A percentile compares a stretch with the other conserved stretches of the same genome.
Evolutionary conservation across 1,140 invertebrate species (phyloP).

Genomic region (Tyrophagus putrescentiae): DNA sequence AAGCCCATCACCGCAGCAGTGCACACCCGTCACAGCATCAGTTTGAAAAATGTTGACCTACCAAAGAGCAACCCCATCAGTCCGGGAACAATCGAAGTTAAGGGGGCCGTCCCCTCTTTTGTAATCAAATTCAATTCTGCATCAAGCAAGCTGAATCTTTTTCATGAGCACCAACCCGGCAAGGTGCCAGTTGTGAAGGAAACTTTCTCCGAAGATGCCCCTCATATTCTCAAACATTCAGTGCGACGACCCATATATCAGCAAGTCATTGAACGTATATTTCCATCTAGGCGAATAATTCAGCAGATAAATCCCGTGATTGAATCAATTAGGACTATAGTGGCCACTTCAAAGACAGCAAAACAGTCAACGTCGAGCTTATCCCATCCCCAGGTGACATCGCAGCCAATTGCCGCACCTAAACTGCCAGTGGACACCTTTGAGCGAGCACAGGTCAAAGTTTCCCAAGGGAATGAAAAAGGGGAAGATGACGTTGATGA

Average conservation of each 20-base stretch:
- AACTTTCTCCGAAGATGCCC: slow-evolving; percentile 19
- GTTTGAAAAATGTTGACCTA: slow-evolving; percentile 16
- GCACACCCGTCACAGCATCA: slow-evolving; percentile 4
- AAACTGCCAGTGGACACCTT: no score
- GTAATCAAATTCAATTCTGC: slow-evolving; percentile 19
- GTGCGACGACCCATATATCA: slow-evolving; percentile 10
- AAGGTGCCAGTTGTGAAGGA: slow-evolving; percentile 1
- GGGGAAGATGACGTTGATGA: neutral
- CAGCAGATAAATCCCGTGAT: slow-evolving; percentile 17
- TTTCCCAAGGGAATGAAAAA: neutral
- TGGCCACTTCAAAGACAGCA: slow-evolving; percentile 5
- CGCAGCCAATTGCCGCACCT: neutral
- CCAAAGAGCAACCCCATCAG: neutral
- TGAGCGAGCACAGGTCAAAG: no score
- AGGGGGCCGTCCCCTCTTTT: slow-evolving; percentile 5
- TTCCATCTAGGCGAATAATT: slow-evolving; percentile 6
- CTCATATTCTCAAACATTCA: slow-evolving; percentile 14
- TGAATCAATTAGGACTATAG: slow-evolving; percentile 18
- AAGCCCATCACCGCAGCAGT: slow-evolving; percentile 14
- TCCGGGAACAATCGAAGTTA: slow-evolving; percentile 16
- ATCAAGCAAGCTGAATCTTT: slow-evolving; percentile 18
- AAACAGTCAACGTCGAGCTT: neutral
- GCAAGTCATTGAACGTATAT: slow-evolving; percentile 10
- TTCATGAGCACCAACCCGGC: slow-evolving; percentile 13
- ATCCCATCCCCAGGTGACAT: neutral